phyloP scores from a whole-genome alignment of 2,797 vertebrate genomes.

The Galaxias olidus region DNA sequence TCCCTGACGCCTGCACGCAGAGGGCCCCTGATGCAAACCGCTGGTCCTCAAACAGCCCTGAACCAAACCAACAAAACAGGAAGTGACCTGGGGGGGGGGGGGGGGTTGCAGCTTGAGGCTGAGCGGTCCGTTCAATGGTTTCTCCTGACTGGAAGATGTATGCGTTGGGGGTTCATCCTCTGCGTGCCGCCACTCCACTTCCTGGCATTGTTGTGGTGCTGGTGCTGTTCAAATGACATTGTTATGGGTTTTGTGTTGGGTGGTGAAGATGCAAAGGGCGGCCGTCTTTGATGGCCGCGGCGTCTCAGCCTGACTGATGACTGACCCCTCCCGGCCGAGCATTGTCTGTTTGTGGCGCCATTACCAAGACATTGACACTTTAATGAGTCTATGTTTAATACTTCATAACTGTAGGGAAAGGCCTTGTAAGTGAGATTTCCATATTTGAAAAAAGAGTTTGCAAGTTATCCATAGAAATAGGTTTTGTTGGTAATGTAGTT shows the following conservation, averaged over 20 bases:
- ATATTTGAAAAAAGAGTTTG: too few relatives aligned
- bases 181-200: slow-evolving; percentile 63
- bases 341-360: too few relatives aligned
- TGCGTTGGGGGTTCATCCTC: slow-evolving; percentile 71
- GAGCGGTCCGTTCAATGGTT: too few relatives aligned
- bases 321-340: neutral
- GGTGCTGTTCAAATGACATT: slow-evolving; percentile 64
- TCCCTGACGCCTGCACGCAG: slow-evolving; percentile 2
- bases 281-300: slow-evolving; percentile 47
- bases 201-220: slow-evolving; percentile 73
- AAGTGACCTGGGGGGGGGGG: too few relatives aligned
- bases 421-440: too few relatives aligned
- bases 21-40: too few relatives aligned
- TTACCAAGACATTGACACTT: too few relatives aligned
- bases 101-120: too few relatives aligned
- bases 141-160: slow-evolving; percentile 58
- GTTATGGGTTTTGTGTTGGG: slow-evolving; percentile 51
- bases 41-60: slow-evolving; percentile 27
- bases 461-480: too few relatives aligned
- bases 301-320: slow-evolving; percentile 25
- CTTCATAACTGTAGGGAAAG: too few relatives aligned
- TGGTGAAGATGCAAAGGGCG: slow-evolving; percentile 42
- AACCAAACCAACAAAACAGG: slow-evolving; percentile 69
- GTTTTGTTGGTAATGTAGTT: too few relatives aligned
- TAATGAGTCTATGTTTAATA: too few relatives aligned